Percentiles rank a stretch among this genome's conserved stretches.
Conservation (phyloP, 2,797 vertebrate genomes). For the Rhinogobio ventralis region DNA sequence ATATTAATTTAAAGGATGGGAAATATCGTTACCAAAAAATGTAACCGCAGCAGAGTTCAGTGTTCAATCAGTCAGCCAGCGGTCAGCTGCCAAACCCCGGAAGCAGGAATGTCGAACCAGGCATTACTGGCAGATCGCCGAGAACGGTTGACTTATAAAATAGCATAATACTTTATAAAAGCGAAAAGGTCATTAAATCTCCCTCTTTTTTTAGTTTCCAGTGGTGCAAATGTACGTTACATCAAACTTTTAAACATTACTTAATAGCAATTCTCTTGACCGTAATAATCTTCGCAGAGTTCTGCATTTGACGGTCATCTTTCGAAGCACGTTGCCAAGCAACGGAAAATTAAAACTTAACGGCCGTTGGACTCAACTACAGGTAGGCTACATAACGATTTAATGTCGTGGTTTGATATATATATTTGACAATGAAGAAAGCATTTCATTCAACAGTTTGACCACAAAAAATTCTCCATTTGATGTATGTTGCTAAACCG, state of each 20-base stretch:
- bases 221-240: background rate
- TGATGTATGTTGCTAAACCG: background rate
- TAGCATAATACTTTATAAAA: background rate
- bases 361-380: background rate
- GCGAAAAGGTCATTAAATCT: background rate
- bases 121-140: constrained; percentile 42
- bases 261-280: background rate
- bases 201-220: background rate
- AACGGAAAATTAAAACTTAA: constrained; percentile 17
- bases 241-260: background rate
- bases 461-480: background rate
- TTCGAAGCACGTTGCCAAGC: constrained; percentile 29
- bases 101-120: constrained; percentile 32
- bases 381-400: background rate
- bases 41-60: constrained; percentile 1
- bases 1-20: background rate
- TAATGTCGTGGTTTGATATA: background rate
- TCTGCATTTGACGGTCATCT: background rate
- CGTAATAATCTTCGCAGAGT: background rate
- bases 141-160: background rate
- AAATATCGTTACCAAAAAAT: constrained; percentile 29
- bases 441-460: background rate
- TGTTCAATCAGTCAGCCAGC: constrained; percentile 15
- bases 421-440: background rate
- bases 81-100: constrained; percentile 38